phyloP scores from a whole-genome alignment of 1,140 invertebrate species.

The Formica selysi region DNA sequence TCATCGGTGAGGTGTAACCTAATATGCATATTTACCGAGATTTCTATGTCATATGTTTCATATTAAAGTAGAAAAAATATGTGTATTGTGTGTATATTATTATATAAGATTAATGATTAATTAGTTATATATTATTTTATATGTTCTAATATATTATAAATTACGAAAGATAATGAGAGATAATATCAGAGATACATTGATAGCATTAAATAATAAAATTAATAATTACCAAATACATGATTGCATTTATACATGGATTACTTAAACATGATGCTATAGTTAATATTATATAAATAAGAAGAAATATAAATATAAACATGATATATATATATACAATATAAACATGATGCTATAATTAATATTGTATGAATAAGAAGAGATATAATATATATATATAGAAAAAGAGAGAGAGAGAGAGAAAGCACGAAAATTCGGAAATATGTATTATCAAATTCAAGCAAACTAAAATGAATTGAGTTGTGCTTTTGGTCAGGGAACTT shows the following conservation, averaged over 20 bases:
- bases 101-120: neutral
- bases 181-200: neutral
- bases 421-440: neutral
- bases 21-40: too few relatives aligned
- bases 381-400: too few relatives aligned
- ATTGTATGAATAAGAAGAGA: neutral
- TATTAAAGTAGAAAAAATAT: neutral
- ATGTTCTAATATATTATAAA: neutral
- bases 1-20: too few relatives aligned
- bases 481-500: neutral
- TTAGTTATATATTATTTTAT: neutral
- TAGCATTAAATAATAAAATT: neutral
- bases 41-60: slow-evolving; percentile 3
- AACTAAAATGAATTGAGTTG: neutral
- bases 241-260: neutral
- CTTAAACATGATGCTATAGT: too few relatives aligned
- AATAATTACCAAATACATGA: neutral
- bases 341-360: neutral
- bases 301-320: too few relatives aligned
- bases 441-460: neutral
- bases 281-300: too few relatives aligned
- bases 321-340: neutral
- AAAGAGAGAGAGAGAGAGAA: neutral
- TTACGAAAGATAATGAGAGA: too few relatives aligned
- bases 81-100: too few relatives aligned